Evolutionary conservation across 2,888 invertebrate species (phyloP), one percentile per base, ranked within the genome.

Genomic region (Perizoma affinitatum): DNA sequence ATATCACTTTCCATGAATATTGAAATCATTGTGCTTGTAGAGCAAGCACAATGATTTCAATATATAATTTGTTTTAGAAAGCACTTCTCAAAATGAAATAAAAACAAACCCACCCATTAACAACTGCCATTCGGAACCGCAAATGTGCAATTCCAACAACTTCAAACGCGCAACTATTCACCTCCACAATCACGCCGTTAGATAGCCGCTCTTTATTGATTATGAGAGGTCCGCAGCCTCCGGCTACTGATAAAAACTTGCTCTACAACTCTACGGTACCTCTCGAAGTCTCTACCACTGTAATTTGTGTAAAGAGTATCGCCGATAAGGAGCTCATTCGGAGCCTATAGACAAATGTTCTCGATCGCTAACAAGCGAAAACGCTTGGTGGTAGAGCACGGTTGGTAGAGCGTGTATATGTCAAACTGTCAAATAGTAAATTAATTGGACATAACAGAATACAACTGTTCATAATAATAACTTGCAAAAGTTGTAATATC

Each of bases 171-270:
- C 40, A 65, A 7, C 38, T 61, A 66, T 55, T 64, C 54, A 64
- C 46, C 34, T 47, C 41, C 6, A 59, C 62, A 57, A 65, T 66
- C 65, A 55, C 54, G 11, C 49, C 46, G 46, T 62, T 57, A 63
- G 55, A 63, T 68, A 63, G 58, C 62, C 60, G 53, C 62, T 36
- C 22, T 61, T 67, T 66, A 70, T 68, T 70, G 71, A 72, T 84
- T 84, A 79, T 50, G 66, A 70, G 66, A 62, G 70, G 74, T 75
- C 78, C 71, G 67, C 58, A 70, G 78, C 87, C 83, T 69, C 72
- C 65, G 76, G 87, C 83, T 48, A 52, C 76, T 70, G 88, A 88
- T 88, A 90, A 88, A 88, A 89, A 87, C 84, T 86, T 80, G 73
- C 75, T 72, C 82, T 62, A 65, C 67, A 10, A 33, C 44, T 40